Evolutionary conservation across 2,888 invertebrate genomes (phyloP).

Genomic region (Tineola bisselliella): DNA sequence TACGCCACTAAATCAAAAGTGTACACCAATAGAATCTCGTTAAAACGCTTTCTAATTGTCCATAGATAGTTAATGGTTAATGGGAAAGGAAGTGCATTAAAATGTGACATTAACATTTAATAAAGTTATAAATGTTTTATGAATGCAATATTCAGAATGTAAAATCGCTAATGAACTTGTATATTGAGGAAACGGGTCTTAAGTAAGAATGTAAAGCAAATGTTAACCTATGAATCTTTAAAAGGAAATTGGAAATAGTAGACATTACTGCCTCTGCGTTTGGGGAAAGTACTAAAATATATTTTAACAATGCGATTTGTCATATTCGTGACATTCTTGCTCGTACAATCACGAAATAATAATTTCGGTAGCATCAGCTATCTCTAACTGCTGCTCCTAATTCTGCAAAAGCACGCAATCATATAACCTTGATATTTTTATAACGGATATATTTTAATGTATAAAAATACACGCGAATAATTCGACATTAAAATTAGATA

Average conservation of each 20-base stretch:
- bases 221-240: too few relatives aligned
- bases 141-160: background rate
- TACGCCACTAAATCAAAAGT: too few relatives aligned
- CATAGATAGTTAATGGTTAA: background rate
- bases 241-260: too few relatives aligned
- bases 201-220: background rate
- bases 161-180: conserved; percentile 1
- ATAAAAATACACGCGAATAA: too few relatives aligned
- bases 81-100: background rate
- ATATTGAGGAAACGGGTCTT: background rate
- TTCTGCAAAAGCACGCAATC: conserved; percentile 35
- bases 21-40: background rate
- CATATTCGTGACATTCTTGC: conserved; percentile 31
- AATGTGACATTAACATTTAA: background rate
- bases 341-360: conserved; percentile 16
- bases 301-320: conserved; percentile 24
- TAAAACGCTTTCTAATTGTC: background rate
- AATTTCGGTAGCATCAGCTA: conserved; percentile 14
- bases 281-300: conserved; percentile 13
- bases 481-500: background rate
- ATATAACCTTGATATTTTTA: conserved; percentile 17
- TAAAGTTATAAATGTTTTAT: background rate
- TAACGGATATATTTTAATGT: too few relatives aligned
- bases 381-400: conserved; percentile 20
- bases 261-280: conserved; percentile 11